phyloP scores from a whole-genome alignment of 2,113 vertebrate genomes.

The Chaetops frenatus region DNA sequence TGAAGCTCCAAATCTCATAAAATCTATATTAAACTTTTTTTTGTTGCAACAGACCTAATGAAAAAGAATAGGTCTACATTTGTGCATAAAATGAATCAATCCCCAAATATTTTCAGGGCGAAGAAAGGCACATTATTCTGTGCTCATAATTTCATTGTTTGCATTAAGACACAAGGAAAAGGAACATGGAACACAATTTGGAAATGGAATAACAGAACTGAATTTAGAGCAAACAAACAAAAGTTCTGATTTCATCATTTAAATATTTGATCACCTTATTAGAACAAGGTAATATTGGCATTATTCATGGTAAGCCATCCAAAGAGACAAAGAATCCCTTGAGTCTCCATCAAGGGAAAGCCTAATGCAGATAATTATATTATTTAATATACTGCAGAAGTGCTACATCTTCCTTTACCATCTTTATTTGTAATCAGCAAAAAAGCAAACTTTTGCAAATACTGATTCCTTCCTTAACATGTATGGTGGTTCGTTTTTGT shows the following conservation, averaged over 20 bases:
- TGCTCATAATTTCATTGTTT: background rate
- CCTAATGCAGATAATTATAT: background rate
- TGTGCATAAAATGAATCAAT: background rate
- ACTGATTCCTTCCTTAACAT: background rate
- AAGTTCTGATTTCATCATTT: background rate
- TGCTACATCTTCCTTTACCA: background rate
- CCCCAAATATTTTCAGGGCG: background rate
- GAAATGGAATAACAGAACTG: background rate
- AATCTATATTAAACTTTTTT: fast-evolving
- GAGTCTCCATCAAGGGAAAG: background rate
- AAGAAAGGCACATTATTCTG: background rate
- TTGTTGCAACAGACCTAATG: background rate
- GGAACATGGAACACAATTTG: background rate
- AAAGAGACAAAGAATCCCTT: background rate
- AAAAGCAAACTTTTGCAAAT: background rate
- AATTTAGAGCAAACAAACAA: background rate
- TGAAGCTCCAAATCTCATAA: background rate
- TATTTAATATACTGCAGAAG: background rate
- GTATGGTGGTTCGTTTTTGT: background rate
- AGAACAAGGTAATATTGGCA: background rate
- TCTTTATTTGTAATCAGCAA: background rate
- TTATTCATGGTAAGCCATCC: background rate
- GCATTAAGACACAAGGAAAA: background rate
- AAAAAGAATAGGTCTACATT: background rate
- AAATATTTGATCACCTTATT: background rate